Evolutionary conservation across 2,888 invertebrate genomes (phyloP).

Genomic region (Patella ulyssiponensis): DNA sequence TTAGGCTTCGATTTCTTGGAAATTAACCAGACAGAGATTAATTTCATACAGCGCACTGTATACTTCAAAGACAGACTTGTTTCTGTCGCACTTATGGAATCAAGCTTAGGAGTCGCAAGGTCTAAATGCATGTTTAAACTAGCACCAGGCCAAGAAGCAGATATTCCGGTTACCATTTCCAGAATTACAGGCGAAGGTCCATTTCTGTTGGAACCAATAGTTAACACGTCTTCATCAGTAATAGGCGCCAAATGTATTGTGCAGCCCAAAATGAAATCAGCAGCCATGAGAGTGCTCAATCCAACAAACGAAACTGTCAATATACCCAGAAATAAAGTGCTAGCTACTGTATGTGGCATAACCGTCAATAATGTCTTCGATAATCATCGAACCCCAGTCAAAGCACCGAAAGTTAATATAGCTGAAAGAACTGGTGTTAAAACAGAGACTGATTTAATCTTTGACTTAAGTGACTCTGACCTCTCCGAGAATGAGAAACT

Average conservation of each 20-base stretch:
- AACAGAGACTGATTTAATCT: background rate
- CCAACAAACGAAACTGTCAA: constrained; percentile 27
- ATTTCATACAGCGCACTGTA: constrained; percentile 27
- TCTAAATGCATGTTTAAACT: no score
- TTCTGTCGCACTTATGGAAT: no score
- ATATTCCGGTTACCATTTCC: no score
- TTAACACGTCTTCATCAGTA: background rate
- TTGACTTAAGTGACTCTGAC: constrained; percentile 20
- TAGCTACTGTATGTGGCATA: constrained; percentile 29
- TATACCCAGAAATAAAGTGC: constrained; percentile 26
- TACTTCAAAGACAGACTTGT: no score
- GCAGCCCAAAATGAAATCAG: background rate
- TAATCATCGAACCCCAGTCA: no score
- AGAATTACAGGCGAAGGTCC: no score
- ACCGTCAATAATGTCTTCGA: background rate
- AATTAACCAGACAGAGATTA: constrained; percentile 27
- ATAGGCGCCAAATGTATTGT: constrained; percentile 6
- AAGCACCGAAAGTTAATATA: background rate
- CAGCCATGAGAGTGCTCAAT: constrained; percentile 26
- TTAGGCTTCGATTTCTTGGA: constrained; percentile 39
- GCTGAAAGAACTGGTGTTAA: background rate
- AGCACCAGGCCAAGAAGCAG: no score
- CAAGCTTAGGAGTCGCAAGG: no score
- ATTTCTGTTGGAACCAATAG: no score
- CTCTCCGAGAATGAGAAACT: constrained; percentile 17